phyloP scores from a whole-genome alignment of 2,888 invertebrate genomes.

The Rotaria socialis region DNA sequence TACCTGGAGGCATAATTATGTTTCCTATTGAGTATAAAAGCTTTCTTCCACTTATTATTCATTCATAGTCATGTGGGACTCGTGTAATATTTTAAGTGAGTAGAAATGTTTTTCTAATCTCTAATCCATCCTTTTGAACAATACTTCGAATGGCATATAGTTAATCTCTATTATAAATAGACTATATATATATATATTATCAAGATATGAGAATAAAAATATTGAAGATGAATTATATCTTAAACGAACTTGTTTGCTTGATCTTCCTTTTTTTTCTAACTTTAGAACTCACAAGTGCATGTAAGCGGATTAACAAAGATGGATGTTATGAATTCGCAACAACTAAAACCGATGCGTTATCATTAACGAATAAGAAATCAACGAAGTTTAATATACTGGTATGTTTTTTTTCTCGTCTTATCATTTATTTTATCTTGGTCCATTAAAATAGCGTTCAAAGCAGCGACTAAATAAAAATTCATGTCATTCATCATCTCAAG shows the following conservation, averaged over 20 bases:
- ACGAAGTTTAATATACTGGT: not conserved
- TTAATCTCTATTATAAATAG: not conserved
- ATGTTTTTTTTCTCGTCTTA: not conserved
- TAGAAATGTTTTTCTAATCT: not conserved
- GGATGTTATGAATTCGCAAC: not conserved
- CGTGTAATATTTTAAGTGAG: constrained; percentile 24
- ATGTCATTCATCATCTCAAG: not conserved
- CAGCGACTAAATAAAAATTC: not conserved
- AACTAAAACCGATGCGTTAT: not conserved
- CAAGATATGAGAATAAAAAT: not conserved
- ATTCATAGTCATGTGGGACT: not conserved
- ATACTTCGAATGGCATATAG: not conserved
- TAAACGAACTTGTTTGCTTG: not conserved
- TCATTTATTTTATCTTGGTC: not conserved
- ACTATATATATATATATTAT: not conserved
- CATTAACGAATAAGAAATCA: not conserved
- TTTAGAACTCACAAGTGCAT: constrained; percentile 17
- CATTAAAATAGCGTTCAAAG: not conserved
- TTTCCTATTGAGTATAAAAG: not conserved
- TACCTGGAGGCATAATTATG: not conserved
- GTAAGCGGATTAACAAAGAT: constrained; percentile 25
- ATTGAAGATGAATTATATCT: too few relatives aligned
- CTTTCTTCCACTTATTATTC: not conserved
- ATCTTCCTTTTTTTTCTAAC: not conserved
- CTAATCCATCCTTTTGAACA: not conserved